phyloP scores from a whole-genome alignment of 2,113 vertebrate genomes.

The Hassar affinis region DNA sequence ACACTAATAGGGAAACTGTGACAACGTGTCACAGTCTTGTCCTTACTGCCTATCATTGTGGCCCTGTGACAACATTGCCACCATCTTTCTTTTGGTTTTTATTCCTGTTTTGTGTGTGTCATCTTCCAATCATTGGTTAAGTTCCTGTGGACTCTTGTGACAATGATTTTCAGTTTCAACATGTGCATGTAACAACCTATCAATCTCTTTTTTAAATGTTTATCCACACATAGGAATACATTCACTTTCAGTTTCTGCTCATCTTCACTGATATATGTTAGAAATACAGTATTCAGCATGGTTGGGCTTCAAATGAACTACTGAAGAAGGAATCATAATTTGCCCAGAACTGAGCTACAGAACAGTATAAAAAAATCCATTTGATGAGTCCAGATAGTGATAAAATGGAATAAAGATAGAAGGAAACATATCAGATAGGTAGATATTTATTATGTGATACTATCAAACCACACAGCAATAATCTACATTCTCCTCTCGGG shows the following conservation, averaged over 20 bases:
- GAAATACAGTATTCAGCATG: neutral
- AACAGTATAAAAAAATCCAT: neutral
- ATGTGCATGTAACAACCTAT: neutral
- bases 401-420: neutral
- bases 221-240: neutral
- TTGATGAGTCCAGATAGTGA: neutral
- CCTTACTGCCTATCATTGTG: neutral
- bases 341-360: neutral
- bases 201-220: neutral
- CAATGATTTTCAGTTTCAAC: neutral
- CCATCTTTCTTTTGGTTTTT: too few relatives aligned
- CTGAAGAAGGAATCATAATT: neutral
- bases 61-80: neutral
- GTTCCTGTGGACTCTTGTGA: neutral
- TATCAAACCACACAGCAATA: slow-evolving; percentile 24
- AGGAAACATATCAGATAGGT: slow-evolving; percentile 16
- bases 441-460: slow-evolving; percentile 29
- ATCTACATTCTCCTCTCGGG: slow-evolving; percentile 18
- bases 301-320: neutral
- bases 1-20: neutral
- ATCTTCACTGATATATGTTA: neutral
- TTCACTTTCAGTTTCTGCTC: neutral
- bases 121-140: neutral
- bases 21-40: neutral
- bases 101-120: neutral